Conservation (phyloP, 2,888 invertebrate genomes). For the Luffia ferchaultella region DNA sequence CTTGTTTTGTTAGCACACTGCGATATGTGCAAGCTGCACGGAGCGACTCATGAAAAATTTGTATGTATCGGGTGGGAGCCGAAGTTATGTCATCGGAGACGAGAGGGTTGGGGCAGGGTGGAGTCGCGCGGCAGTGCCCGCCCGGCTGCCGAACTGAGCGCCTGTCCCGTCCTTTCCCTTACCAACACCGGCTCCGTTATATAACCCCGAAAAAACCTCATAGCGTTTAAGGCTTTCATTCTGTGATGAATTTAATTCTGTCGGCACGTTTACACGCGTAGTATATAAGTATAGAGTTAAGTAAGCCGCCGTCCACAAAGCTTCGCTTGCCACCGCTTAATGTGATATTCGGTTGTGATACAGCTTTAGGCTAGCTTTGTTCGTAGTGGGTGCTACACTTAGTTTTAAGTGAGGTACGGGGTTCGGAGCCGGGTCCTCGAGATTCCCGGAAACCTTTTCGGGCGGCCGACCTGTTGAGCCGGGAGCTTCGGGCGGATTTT, state of each 20-base stretch:
- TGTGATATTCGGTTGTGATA: conserved; percentile 66
- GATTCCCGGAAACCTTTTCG: neutral
- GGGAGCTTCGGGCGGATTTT: conserved; percentile 18
- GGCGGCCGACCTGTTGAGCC: conserved; percentile 2
- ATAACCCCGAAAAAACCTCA: conserved; percentile 43
- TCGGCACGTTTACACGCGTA: neutral
- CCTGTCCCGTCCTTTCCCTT: conserved; percentile 36
- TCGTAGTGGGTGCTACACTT: conserved; percentile 31
- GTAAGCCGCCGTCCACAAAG: conserved; percentile 63
- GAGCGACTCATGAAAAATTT: no score
- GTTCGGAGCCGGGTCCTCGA: neutral
- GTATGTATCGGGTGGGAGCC: no score
- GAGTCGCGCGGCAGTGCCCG: conserved; percentile 44
- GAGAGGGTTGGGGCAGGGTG: conserved; percentile 20
- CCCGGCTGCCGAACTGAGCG: conserved; percentile 52
- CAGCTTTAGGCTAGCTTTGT: conserved; percentile 57
- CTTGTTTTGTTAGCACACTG: no score
- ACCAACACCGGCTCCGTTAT: conserved; percentile 53
- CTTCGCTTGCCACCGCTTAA: conserved; percentile 59
- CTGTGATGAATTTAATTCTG: neutral
- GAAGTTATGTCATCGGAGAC: conserved; percentile 15
- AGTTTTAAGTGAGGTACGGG: neutral
- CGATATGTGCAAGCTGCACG: no score
- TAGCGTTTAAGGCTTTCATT: conserved; percentile 30
- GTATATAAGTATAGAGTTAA: conserved; percentile 52